phyloP scores from a whole-genome alignment of 2,797 vertebrate genomes.

The Alosa sapidissima region DNA sequence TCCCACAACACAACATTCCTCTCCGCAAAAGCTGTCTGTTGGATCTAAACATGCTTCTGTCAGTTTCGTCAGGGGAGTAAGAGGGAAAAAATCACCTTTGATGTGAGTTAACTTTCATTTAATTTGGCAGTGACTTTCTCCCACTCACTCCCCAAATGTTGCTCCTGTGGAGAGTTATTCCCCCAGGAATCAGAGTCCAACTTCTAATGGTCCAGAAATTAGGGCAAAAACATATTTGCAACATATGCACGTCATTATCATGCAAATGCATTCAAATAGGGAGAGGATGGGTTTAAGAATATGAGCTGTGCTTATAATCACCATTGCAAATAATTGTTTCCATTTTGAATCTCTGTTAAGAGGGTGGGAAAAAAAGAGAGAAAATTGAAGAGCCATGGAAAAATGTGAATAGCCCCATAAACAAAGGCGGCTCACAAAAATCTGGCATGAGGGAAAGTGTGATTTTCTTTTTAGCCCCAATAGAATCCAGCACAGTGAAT shows the following conservation, averaged over 20 bases:
- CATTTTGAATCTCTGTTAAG: constrained; percentile 21
- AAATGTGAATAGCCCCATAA: constrained; percentile 6
- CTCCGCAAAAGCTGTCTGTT: constrained; percentile 18
- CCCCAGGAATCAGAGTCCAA: constrained; percentile 16
- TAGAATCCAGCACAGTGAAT: not conserved
- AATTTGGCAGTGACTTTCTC: constrained; percentile 20
- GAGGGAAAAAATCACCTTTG: constrained; percentile 17
- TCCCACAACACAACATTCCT: not conserved
- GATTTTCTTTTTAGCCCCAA: not conserved
- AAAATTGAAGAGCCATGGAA: not conserved
- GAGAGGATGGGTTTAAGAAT: constrained; percentile 15
- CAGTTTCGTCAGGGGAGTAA: not conserved
- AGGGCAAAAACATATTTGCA: constrained; percentile 21
- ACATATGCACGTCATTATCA: constrained; percentile 21
- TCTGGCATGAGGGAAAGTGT: not conserved
- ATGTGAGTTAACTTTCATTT: constrained; percentile 32
- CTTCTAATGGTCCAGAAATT: constrained; percentile 20
- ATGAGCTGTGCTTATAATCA: constrained; percentile 16
- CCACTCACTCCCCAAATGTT: constrained; percentile 17
- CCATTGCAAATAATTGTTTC: constrained; percentile 18
- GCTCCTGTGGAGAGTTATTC: constrained; percentile 5
- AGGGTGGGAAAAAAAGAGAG: not conserved
- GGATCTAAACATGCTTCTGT: not conserved
- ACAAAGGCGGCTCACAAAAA: not conserved
- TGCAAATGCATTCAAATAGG: constrained; percentile 31